Percentiles rank a stretch among this genome's conserved stretches.
phyloP scores from a whole-genome alignment of 2,888 invertebrate species.

The Buathra laborator region DNA sequence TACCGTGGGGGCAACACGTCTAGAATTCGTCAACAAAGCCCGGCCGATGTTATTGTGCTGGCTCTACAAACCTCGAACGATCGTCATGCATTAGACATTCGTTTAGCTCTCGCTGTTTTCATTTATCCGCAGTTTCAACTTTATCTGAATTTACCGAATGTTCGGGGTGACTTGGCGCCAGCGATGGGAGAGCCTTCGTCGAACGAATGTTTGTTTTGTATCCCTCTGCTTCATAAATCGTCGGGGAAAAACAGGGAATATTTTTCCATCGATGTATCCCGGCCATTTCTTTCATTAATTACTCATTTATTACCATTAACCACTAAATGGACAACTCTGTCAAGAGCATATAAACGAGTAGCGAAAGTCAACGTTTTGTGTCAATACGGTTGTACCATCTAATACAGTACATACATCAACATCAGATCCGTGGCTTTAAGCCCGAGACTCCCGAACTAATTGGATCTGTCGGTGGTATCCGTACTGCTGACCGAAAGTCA shows the following conservation, averaged over 20 bases:
- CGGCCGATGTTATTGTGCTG: not conserved
- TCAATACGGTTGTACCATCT: not conserved
- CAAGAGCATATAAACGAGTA: not conserved
- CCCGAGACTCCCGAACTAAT: conserved; percentile 57
- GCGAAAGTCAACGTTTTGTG: not conserved
- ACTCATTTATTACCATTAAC: too few relatives aligned
- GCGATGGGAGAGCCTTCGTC: too few relatives aligned
- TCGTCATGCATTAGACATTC: not conserved
- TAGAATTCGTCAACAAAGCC: not conserved
- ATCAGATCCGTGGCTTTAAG: conserved; percentile 34
- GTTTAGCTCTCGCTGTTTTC: not conserved
- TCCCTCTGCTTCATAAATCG: too few relatives aligned
- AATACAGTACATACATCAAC: conserved; percentile 2
- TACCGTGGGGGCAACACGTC: not conserved
- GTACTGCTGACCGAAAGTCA: conserved; percentile 60
- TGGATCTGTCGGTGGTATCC: conserved; percentile 62
- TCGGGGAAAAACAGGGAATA: too few relatives aligned
- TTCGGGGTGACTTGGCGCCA: too few relatives aligned
- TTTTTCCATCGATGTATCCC: too few relatives aligned
- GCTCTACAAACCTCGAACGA: not conserved
- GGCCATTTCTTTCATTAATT: too few relatives aligned
- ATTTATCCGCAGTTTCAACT: not conserved
- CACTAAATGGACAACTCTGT: not conserved
- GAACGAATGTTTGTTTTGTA: too few relatives aligned
- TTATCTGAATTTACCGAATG: not conserved